Evolutionary conservation across 2,888 invertebrate species (phyloP), one percentile per base, ranked within the genome.

Genomic region (Philereme transversata): DNA sequence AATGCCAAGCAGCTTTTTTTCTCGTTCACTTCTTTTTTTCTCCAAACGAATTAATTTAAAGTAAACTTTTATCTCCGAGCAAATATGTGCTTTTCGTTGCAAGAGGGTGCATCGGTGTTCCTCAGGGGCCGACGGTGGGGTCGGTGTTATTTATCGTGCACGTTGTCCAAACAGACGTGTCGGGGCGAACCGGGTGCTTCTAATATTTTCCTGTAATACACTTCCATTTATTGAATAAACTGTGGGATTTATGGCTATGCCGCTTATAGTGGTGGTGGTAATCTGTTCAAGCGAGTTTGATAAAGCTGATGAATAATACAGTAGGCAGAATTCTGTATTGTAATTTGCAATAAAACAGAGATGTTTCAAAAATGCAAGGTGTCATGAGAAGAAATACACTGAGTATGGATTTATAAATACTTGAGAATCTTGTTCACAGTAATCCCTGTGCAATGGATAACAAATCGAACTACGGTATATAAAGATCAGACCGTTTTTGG

Each of bases 111-210:
- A 60, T 67, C 62, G 69, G 10, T 36, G 33, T 73, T 69, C 70
- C 64, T 69, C 66, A 64, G 78, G 79, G 76, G 74, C 66, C 60
- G 57, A 56, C 60, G 67, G 66, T 62, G 77, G 78, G 76, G 73
- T 62, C 58, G 56, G 61, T 56, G 72, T 80, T 82, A 82, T 85
- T 84, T 83, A 84, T 82, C 64, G 75, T 75, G 57, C 68, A 70
- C 73, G 73, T 78, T 76, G 74, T 72, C 68, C 73, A 77, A 79
- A 76, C 78, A 73, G 77, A 77, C 79, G 62, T 67, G 22, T 64
- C 60, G 70, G 72, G 64, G 60, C 57, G 50, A 44, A 46, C 47
- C 60, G 60, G 57, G 55, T 58, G 63, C 62, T 57, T 68, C 60
- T 60, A 45, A 68, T 71, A 71, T 69, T 67, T 63, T 55, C 36